A percentile compares a stretch with the other conserved stretches of the same genome.
Conservation (phyloP, 2,888 invertebrate species). For the Mylabris sibirica region DNA sequence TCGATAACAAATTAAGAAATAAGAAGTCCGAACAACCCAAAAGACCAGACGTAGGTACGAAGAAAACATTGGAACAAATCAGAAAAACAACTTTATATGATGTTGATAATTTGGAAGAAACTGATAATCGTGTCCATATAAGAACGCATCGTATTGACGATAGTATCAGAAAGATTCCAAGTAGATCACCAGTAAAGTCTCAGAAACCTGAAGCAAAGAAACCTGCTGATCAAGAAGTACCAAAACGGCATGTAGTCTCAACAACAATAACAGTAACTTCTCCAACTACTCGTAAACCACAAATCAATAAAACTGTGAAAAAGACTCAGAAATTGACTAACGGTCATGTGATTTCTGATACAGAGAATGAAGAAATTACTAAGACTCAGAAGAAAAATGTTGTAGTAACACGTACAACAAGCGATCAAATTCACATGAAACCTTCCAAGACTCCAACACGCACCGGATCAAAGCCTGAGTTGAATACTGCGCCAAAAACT, state of each 20-base stretch:
- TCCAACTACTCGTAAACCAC: constrained; percentile 22
- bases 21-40: constrained; percentile 6
- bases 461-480: constrained; percentile 45
- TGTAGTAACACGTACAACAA: constrained; percentile 66
- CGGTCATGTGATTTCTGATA: constrained; percentile 45
- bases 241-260: constrained; percentile 44
- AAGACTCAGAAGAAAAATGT: constrained; percentile 48
- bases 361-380: constrained; percentile 44
- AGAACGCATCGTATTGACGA: constrained; percentile 50
- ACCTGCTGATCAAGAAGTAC: constrained; percentile 31
- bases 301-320: constrained; percentile 28
- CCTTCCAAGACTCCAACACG: constrained; percentile 56
- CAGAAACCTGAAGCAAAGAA: constrained; percentile 50
- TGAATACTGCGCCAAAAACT: constrained; percentile 16
- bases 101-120: constrained; percentile 43
- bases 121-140: constrained; percentile 41
- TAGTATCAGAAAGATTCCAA: constrained; percentile 38
- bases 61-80: constrained; percentile 18
- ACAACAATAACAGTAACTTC: constrained; percentile 50
- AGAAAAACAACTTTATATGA: constrained; percentile 40
- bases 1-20: constrained; percentile 20
- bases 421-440: constrained; percentile 60
- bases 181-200: constrained; percentile 20
- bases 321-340: constrained; percentile 39
- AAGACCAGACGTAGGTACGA: constrained; percentile 21